phyloP scores from a whole-genome alignment of 2,888 invertebrate species.

The Cordilura impudica region DNA sequence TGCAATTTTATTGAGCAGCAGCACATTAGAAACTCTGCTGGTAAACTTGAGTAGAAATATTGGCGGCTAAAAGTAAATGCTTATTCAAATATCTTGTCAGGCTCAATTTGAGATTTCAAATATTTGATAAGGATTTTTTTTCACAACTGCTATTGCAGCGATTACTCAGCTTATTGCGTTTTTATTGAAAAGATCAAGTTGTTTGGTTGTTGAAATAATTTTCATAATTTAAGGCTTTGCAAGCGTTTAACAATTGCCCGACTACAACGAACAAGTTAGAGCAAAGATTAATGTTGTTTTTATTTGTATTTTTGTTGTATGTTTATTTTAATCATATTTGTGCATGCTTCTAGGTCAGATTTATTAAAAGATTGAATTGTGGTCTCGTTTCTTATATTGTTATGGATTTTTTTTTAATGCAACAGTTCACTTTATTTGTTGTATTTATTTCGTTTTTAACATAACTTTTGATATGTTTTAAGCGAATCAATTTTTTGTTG shows the following conservation, averaged over 20 bases:
- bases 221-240: conserved; percentile 40
- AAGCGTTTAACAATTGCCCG: conserved; percentile 43
- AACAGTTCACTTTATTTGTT: conserved; percentile 5
- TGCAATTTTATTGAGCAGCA: conserved; percentile 44
- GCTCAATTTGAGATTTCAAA: conserved; percentile 61
- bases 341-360: conserved; percentile 59
- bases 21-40: conserved; percentile 1
- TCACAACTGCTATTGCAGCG: background rate
- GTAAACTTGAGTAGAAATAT: background rate
- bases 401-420: too few relatives aligned
- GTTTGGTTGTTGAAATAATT: conserved; percentile 33
- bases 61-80: conserved; percentile 35
- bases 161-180: conserved; percentile 49
- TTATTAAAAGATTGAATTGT: conserved; percentile 48
- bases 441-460: background rate
- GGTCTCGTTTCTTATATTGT: conserved; percentile 3
- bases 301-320: conserved; percentile 7
- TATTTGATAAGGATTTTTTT: conserved; percentile 64
- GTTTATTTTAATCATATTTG: conserved; percentile 46
- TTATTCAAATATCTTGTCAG: conserved; percentile 63
- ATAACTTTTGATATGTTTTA: conserved; percentile 49
- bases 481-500: conserved; percentile 19
- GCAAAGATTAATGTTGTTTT: conserved; percentile 29
- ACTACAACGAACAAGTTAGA: background rate
- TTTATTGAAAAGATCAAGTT: conserved; percentile 37